Evolutionary conservation across 2,113 vertebrate genomes (phyloP).

Genomic region (Chroicocephalus ridibundus): DNA sequence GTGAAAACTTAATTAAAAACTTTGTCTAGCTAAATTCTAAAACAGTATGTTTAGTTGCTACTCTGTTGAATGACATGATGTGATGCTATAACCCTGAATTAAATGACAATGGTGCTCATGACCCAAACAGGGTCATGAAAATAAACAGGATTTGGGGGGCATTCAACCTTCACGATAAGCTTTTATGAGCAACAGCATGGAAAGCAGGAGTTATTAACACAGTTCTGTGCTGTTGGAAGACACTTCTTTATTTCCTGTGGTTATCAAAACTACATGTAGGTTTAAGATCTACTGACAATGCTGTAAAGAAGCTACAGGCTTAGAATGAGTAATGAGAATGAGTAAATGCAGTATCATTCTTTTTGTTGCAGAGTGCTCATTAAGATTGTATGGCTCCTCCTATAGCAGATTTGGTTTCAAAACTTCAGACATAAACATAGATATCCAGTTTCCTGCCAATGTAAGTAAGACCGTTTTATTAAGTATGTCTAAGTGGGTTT

Average conservation of each 20-base stretch:
- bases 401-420: constrained; percentile 90
- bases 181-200: neutral
- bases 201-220: neutral
- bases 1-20: neutral
- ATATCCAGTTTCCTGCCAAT: constrained; percentile 86
- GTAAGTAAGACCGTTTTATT: constrained; percentile 80
- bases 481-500: neutral
- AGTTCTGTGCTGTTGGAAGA: neutral
- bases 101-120: neutral
- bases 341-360: neutral
- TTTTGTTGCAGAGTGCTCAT: constrained; percentile 81
- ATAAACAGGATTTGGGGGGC: neutral
- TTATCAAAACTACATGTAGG: neutral
- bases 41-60: neutral
- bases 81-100: neutral
- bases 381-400: constrained; percentile 95
- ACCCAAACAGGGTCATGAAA: neutral
- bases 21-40: neutral
- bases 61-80: neutral
- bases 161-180: neutral
- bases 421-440: constrained; percentile 92
- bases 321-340: neutral
- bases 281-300: neutral
- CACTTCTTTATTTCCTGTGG: neutral
- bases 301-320: neutral